Evolutionary conservation across 2,113 vertebrate genomes (phyloP), one percentile per base, ranked within the genome.

Genomic region (Dunckerocampus dactyliophorus): DNA sequence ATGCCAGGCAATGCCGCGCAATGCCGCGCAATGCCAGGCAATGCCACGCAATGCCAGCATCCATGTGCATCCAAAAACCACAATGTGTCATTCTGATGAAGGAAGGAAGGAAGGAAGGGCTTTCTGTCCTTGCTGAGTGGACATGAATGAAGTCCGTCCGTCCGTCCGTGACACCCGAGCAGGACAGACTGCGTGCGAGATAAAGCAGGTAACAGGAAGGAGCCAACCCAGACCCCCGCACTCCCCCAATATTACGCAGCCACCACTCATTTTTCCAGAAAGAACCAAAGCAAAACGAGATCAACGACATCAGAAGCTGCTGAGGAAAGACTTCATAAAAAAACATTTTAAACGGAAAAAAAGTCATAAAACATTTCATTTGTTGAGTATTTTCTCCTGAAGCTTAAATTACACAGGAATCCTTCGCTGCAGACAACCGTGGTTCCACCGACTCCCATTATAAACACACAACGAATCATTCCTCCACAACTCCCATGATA

Each of bases 181-280:
- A 75, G 67, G 59, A 69, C 64, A 73, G 72, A 65, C 67, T 64
- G 54, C 47, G 68, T 6, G 9, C 13, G 6, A 87, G 85, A 87
- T 86, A 86, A 87, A 79, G 75, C 71, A 77, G 72, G 75, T 76
- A 80, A 71, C 87, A 81, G 84, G 85, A 85, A 85, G 82, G 83
- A 84, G 79, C 81, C 76, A 52, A 82, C 67, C 79, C 75, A 84
- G 84, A 81, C 52, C 76, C 65, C 75, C 6, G 7, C 19, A 55
- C 71, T 79, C 74, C 68, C 37, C 79, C 17, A 59, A 86, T 39
- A 60, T 74, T 86, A 88, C 87, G 86, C 79, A 85, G 77, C 48
- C 70, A 48, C 84, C 69, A 83, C 87, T 90, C 87, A 87, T 85
- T 80, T 91, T 85, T 81, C n/a, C 75, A 84, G 67, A 67, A 84